Evolutionary conservation across 2,797 vertebrate genomes (phyloP).

Genomic region (Melanotaenia maccullochi): DNA sequence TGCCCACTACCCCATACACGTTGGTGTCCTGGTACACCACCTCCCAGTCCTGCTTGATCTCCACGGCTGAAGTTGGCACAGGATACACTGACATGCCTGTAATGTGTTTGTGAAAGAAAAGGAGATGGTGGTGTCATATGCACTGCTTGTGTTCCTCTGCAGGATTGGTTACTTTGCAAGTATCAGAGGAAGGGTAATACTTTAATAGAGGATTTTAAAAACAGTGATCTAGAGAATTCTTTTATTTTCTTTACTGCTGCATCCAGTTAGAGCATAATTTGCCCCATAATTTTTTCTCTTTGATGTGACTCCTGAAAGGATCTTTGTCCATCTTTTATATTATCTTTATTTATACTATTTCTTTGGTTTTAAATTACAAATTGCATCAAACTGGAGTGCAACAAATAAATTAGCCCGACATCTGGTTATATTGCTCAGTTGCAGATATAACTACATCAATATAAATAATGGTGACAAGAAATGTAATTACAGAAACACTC

Average conservation of each 20-base stretch:
- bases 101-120: conserved; percentile 35
- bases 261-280: conserved; percentile 1
- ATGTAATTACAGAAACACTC: no score
- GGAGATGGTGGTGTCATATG: conserved; percentile 62
- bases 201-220: conserved; percentile 27
- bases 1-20: conserved; percentile 83
- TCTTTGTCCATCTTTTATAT: no score
- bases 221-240: conserved; percentile 1
- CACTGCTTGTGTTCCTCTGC: conserved; percentile 62
- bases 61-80: conserved; percentile 66
- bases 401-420: neutral
- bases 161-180: conserved; percentile 61
- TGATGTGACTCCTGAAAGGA: neutral
- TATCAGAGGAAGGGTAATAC: conserved; percentile 34
- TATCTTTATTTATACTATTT: neutral
- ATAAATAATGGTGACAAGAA: no score
- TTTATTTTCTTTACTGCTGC: conserved; percentile 6
- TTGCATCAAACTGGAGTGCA: neutral
- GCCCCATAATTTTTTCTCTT: neutral
- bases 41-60: conserved; percentile 69
- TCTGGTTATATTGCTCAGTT: no score
- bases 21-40: conserved; percentile 73
- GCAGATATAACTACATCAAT: no score
- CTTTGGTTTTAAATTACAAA: neutral
- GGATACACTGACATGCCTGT: conserved; percentile 32